phyloP scores from a whole-genome alignment of 92 coral and sea anemone genomes.

The Muricea muricata region DNA sequence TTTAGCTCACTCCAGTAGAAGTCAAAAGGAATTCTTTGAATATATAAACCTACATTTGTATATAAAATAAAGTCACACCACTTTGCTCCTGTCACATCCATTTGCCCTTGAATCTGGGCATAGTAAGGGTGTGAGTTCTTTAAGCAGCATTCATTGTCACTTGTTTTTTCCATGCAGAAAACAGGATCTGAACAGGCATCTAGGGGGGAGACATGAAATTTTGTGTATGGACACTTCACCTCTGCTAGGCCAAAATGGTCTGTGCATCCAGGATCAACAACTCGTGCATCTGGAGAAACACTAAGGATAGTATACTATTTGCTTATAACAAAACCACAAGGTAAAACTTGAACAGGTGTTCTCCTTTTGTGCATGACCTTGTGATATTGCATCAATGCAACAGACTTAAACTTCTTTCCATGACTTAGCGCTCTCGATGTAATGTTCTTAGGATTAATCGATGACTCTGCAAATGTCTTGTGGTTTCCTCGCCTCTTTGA shows the following conservation, averaged over 20 bases:
- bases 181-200: constrained; percentile 67
- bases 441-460: constrained; percentile 62
- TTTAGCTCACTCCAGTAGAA: constrained; percentile 52
- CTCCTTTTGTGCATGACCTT: too few species aligned
- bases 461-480: constrained; percentile 40
- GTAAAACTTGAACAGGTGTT: too few species aligned
- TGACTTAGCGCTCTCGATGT: too few species aligned
- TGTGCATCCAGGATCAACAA: constrained; percentile 42
- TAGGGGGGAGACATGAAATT: too few species aligned
- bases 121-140: constrained; percentile 32
- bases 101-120: constrained; percentile 12
- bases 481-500: constrained; percentile 61
- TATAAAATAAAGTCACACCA: too few species aligned
- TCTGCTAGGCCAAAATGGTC: constrained; percentile 66
- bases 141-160: too few species aligned
- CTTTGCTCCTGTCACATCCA: constrained; percentile 14
- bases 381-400: constrained; percentile 49
- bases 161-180: too few species aligned
- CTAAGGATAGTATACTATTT: constrained; percentile 31
- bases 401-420: constrained; percentile 64
- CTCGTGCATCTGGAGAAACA: constrained; percentile 63
- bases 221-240: too few species aligned
- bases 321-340: too few species aligned
- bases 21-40: constrained; percentile 50
- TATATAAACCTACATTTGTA: too few species aligned